A percentile compares a stretch with the other conserved stretches of the same genome.
phyloP scores from a whole-genome alignment of 2,797 vertebrate species.

The Moxostoma hubbsi region DNA sequence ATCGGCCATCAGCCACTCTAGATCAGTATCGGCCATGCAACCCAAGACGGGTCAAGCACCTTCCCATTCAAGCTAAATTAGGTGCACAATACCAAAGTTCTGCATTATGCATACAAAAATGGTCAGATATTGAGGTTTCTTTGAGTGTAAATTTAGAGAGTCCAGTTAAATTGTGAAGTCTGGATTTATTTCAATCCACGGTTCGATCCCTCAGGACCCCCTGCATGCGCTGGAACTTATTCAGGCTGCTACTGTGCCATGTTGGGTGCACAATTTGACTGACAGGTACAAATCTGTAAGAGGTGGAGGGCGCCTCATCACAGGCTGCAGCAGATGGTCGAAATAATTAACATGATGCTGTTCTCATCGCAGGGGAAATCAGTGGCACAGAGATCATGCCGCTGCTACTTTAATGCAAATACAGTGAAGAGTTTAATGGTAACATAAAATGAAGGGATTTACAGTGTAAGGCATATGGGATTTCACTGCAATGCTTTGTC shows the following conservation, averaged over 20 bases:
- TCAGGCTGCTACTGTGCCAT: constrained; percentile 73
- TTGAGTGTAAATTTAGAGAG: constrained; percentile 3
- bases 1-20: too few relatives aligned
- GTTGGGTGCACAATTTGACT: constrained; percentile 79
- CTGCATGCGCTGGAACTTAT: constrained; percentile 71
- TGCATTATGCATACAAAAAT: not conserved
- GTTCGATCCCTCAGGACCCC: constrained; percentile 78
- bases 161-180: constrained; percentile 76
- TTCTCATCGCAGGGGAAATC: constrained; percentile 83
- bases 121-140: not conserved
- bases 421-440: constrained; percentile 55
- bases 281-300: constrained; percentile 83
- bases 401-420: constrained; percentile 82
- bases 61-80: not conserved
- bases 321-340: constrained; percentile 83
- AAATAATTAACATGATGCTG: constrained; percentile 88
- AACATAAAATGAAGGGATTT: constrained; percentile 32
- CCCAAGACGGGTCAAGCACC: too few relatives aligned
- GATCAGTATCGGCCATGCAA: too few relatives aligned
- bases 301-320: constrained; percentile 74
- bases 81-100: not conserved
- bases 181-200: constrained; percentile 82
- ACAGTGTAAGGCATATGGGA: too few relatives aligned
- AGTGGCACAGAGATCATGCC: constrained; percentile 79
- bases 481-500: constrained; percentile 50